These are phyloP conservation scores for Macropis europaea DNA, from an alignment of 2,888 invertebrate genomes.

Conservation along the genomic window DNA sequence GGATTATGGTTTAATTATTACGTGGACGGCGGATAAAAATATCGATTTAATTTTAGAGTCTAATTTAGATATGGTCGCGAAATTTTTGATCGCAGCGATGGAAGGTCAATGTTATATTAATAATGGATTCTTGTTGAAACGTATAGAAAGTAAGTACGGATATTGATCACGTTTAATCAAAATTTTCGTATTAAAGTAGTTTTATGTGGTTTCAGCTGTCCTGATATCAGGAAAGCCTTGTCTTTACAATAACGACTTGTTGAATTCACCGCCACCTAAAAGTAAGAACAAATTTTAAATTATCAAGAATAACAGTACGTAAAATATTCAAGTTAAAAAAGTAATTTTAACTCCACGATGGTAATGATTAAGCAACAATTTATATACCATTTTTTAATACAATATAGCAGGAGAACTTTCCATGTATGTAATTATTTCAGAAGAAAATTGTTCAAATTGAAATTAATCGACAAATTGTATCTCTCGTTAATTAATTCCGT, in stretches of 20 bases:
- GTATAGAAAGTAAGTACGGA: conserved; percentile 87
- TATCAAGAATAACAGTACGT: no score
- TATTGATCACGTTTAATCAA: neutral
- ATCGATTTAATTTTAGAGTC: conserved; percentile 89
- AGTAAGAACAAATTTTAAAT: conserved; percentile 47
- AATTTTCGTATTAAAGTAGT: conserved; percentile 8
- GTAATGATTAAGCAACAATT: no score
- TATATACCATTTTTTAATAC: no score
- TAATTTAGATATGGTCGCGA: conserved; percentile 88
- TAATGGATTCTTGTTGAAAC: conserved; percentile 87
- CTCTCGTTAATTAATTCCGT: no score
- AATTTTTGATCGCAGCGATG: conserved; percentile 87
- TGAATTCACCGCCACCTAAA: conserved; percentile 45
- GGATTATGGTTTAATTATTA: conserved; percentile 88
- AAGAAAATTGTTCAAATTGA: no score
- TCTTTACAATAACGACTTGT: conserved; percentile 78
- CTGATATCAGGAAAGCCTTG: conserved; percentile 83
- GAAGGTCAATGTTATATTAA: conserved; percentile 88
- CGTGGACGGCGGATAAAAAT: conserved; percentile 89
- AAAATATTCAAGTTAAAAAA: no score
- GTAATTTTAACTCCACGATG: no score
- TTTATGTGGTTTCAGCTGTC: conserved; percentile 81
- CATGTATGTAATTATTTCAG: no score
- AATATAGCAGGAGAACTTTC: no score
- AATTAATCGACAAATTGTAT: no score